phyloP scores from a whole-genome alignment of 2,797 vertebrate genomes.

The Gymnodraco acuticeps region DNA sequence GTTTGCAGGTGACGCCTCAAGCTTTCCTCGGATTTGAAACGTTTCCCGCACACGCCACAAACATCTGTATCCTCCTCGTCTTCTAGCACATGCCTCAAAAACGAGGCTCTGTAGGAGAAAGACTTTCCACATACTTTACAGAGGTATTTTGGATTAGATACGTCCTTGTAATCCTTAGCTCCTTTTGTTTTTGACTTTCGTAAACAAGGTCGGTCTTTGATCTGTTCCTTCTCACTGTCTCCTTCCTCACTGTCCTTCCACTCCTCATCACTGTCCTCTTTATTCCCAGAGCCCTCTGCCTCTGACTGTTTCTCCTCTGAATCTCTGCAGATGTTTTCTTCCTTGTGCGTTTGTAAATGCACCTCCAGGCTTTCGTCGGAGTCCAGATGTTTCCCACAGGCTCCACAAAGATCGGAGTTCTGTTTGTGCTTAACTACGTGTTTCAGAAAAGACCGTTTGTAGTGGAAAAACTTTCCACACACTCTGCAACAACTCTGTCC shows the following conservation, averaged over 20 bases:
- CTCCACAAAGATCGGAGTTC: constrained; percentile 35
- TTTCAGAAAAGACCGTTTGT: constrained; percentile 58
- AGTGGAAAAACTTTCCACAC: constrained; percentile 42
- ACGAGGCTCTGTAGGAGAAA: constrained; percentile 54
- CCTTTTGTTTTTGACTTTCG: constrained; percentile 2
- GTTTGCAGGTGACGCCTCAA: constrained; percentile 43
- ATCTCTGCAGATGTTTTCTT: constrained; percentile 34
- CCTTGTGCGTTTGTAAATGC: constrained; percentile 39
- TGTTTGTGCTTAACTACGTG: constrained; percentile 36
- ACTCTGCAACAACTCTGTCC: constrained; percentile 47
- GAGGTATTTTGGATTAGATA: constrained; percentile 20
- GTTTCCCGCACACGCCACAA: constrained; percentile 45
- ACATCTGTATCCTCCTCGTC: constrained; percentile 19
- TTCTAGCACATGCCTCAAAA: constrained; percentile 56
- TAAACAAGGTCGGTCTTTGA: neutral
- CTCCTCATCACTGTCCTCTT: constrained; percentile 18
- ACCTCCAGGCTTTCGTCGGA: constrained; percentile 2
- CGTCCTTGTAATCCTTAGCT: neutral
- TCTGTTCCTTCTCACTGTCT: neutral
- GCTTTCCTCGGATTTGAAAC: constrained; percentile 28
- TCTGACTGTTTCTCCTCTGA: neutral
- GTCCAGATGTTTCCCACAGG: constrained; percentile 49
- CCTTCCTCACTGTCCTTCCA: constrained; percentile 15
- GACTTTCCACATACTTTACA: constrained; percentile 51
- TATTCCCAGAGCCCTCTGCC: neutral